Evolutionary conservation across 2,797 vertebrate species (phyloP), one percentile per base, ranked within the genome.

Genomic region (Ataeniobius toweri): DNA sequence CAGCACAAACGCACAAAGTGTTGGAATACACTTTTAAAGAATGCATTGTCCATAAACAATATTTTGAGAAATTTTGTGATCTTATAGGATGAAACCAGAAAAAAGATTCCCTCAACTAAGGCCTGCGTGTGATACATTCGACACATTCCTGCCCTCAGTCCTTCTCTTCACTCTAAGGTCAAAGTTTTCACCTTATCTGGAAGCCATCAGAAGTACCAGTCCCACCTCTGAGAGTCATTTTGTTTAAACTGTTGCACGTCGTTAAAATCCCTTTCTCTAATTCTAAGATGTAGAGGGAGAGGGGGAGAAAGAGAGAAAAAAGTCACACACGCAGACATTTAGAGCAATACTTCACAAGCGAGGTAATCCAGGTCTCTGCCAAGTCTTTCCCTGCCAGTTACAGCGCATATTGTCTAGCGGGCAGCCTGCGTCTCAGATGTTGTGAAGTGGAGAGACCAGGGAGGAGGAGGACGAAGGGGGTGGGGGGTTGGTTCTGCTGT

Each of bases 171-270:
- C 86, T 87, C 74, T 7, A 31, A 85, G 93, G 94, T 93, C 93
- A 93, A 93, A 94, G 92, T 92, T 86, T 93, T 92, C 93, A 93
- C 91, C 91, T 93, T 94, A 94, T 94, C 94, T 94, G 94, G 93
- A 94, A 94, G 87, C 90, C 91, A 94, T 94, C 94, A 94, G 88
- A 87, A 75, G 77, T 90, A 86, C 93, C 90, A 90, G 90, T 92
- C 84, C 93, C 89, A 90, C 93, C 92, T 92, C 90, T 91, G 90
- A 91, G 89, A 93, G 90, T 93, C 92, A 91, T 91, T 91, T 89
- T 87, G 91, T 78, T 85, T 83, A 90, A 92, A 91, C 86, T 89
- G 87, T 90, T 93, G 84, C 89, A 91, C 68, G 24, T 87, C 74
- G 76, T 92, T 92, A 92, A 94, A 90, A 86, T 78, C 78, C 44